Evolutionary conservation across 2,888 invertebrate species (phyloP), one percentile per base, ranked within the genome.

Genomic region (Ditula angustiorana): DNA sequence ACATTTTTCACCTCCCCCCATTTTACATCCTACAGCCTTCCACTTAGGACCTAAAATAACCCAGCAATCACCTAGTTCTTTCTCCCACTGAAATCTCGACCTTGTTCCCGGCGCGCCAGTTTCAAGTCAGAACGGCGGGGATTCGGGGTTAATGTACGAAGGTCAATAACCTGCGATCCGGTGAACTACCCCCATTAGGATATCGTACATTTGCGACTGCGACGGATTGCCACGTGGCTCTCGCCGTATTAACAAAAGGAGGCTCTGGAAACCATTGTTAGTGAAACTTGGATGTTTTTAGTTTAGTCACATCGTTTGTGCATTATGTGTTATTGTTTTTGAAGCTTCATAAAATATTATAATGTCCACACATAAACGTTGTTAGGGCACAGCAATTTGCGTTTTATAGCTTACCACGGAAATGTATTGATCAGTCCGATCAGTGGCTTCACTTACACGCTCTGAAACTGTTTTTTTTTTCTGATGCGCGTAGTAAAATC

Each of bases 151-250:
- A 82, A 80, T 74, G 81, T 66, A 68, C 78, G 78, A 69, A 83
- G 84, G 30, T 83, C 83, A 79, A 75, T 75, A 83, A 77, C 83
- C 86, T 76, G 82, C 82, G 83, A 13, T 13, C 35, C 85, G 82
- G 87, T 74, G 78, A 85, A 83, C 85, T 82, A 84, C 83, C 85
- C 85, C 72, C 76, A 75, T 82, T 78, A 79, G 71, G 73, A 81
- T 78, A 74, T 82, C 77, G 74, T 79, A 80, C 79, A 79, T 79
- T 82, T 80, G 79, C 79, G 79, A 78, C 75, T 63, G 61, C 53
- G 55, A 41, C 44, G 56, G 56, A 59, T 44, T 64, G 68, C 66
- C 61, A 75, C 76, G 74, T 73, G 75, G 66, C 75, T 73, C 75
- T 76, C 73, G 69, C 74, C 73, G 30, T 13, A 26, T 10, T 5